A percentile compares a stretch with the other conserved stretches of the same genome.
Conservation (phyloP, 1,140 invertebrate genomes). For the Drosophila elegans region DNA sequence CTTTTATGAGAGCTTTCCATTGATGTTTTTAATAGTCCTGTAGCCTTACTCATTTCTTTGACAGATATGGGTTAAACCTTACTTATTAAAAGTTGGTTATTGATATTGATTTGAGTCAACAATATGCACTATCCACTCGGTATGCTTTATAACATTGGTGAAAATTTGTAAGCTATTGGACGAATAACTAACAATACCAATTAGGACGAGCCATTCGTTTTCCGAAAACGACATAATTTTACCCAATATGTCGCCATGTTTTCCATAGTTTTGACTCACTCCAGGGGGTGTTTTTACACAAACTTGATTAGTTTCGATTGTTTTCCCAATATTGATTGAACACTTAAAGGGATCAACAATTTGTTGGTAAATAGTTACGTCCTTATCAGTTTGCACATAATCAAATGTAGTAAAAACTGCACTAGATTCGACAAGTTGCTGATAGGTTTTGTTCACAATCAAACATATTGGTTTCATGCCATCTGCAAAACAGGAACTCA, state of each 20-base stretch:
- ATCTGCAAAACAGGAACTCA: neutral
- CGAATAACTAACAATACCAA: constrained; percentile 14
- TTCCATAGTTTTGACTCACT: neutral
- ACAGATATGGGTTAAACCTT: too few relatives aligned
- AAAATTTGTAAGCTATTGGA: neutral
- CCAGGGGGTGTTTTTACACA: neutral
- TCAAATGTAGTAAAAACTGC: neutral
- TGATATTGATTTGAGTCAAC: neutral
- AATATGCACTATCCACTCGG: constrained; percentile 2
- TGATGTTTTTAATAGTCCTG: too few relatives aligned
- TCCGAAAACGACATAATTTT: fast-evolving
- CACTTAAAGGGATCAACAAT: neutral
- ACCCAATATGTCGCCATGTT: neutral
- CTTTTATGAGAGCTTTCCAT: too few relatives aligned
- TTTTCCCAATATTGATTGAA: neutral
- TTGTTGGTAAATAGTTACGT: neutral
- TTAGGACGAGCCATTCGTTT: neutral
- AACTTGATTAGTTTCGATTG: neutral
- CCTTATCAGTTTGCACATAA: neutral
- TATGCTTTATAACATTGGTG: constrained; percentile 3
- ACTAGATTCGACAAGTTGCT: too few relatives aligned
- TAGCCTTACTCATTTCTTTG: too few relatives aligned
- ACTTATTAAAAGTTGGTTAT: too few relatives aligned
- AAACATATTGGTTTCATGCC: neutral
- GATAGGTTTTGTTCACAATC: neutral